Evolutionary conservation across 2,113 vertebrate species (phyloP).

Genomic region (Gopherus evgoodei): DNA sequence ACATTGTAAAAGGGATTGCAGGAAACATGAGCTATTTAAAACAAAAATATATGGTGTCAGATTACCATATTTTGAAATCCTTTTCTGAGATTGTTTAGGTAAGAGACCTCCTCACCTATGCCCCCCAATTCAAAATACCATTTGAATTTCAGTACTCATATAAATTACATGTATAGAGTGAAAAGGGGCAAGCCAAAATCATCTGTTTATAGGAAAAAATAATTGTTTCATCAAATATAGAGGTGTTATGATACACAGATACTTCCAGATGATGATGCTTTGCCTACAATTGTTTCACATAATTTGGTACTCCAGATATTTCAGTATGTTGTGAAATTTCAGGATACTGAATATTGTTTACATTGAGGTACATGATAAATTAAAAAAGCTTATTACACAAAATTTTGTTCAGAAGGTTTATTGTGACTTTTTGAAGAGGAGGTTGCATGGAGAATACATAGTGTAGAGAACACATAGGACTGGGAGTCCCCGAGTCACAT

Average conservation of each 20-base stretch:
- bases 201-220: background rate
- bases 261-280: background rate
- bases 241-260: background rate
- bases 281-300: background rate
- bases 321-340: background rate
- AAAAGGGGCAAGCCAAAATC: background rate
- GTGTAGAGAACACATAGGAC: background rate
- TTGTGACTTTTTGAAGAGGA: background rate
- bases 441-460: background rate
- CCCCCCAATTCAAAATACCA: background rate
- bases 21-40: background rate
- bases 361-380: background rate
- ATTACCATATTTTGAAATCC: background rate
- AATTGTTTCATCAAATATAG: background rate
- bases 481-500: background rate
- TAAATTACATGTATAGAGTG: background rate
- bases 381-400: fast-evolving
- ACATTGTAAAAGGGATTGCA: background rate
- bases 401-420: background rate
- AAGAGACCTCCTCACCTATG: background rate
- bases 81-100: background rate
- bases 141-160: background rate
- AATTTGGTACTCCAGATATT: background rate
- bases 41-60: background rate
- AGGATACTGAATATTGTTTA: background rate